A percentile compares a stretch with the other conserved stretches of the same genome.
Conservation (phyloP, 2,113 vertebrate species). For the Pomatorhinus ruficollis region DNA sequence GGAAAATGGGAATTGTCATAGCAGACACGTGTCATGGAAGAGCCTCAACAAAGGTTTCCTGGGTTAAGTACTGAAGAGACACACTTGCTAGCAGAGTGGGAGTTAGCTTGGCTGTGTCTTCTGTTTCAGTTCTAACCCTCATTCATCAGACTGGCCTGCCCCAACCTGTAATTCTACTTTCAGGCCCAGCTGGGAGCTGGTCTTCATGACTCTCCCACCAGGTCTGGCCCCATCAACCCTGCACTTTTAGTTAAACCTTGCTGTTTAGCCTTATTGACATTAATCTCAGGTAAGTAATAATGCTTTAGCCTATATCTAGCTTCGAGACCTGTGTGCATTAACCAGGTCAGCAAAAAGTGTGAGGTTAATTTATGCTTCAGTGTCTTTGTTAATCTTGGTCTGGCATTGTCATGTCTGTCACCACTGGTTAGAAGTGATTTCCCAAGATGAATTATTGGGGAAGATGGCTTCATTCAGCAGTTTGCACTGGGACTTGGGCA, state of each 20-base stretch:
- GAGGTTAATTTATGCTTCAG: background rate
- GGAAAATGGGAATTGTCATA: background rate
- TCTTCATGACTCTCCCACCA: background rate
- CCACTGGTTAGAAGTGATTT: background rate
- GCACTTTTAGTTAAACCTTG: background rate
- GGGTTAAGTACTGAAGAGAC: background rate
- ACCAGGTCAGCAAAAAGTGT: background rate
- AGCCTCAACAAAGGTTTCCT: background rate
- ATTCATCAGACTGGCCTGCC: background rate
- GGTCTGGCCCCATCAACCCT: background rate
- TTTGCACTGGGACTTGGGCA: background rate
- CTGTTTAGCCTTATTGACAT: background rate
- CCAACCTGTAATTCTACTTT: background rate
- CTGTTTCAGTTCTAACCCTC: background rate
- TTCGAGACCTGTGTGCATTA: background rate
- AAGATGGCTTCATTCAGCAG: background rate
- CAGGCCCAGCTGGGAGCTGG: background rate
- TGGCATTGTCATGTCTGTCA: background rate
- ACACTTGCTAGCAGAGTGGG: accelerated
- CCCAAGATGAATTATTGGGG: background rate
- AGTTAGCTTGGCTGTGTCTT: background rate
- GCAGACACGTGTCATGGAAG: accelerated
- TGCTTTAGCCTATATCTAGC: background rate
- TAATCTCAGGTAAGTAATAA: background rate
- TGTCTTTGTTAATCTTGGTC: background rate